phyloP scores from a whole-genome alignment of 2,888 invertebrate species.

The Diaprepes abbreviatus region DNA sequence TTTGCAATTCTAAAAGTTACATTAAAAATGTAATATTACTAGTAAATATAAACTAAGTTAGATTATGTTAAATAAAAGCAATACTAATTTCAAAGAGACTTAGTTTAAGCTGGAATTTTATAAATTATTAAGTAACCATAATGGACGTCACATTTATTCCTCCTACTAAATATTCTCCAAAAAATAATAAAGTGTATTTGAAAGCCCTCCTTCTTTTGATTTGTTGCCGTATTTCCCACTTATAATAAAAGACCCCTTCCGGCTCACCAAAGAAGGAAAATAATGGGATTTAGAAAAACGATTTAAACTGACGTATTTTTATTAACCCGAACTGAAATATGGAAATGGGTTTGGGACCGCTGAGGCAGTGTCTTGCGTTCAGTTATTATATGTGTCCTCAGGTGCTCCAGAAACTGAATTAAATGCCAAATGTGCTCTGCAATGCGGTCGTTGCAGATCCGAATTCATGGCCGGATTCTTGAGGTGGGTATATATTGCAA shows the following conservation, averaged over 20 bases:
- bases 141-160: no score
- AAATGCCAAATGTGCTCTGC: conserved; percentile 50
- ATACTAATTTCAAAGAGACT: no score
- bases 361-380: conserved; percentile 20
- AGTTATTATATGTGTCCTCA: conserved; percentile 49
- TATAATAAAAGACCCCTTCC: conserved; percentile 30
- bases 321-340: conserved; percentile 50
- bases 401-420: conserved; percentile 49
- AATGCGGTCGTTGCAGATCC: conserved; percentile 50
- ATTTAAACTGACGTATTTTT: conserved; percentile 49
- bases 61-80: no score
- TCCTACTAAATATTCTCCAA: no score
- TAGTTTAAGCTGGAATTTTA: no score
- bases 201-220: conserved; percentile 22
- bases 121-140: no score
- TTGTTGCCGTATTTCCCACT: conserved; percentile 25
- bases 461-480: conserved; percentile 47
- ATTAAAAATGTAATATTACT: no score
- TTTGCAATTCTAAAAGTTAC: no score
- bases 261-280: conserved; percentile 20
- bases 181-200: conserved; percentile 6
- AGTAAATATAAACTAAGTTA: no score
- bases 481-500: conserved; percentile 32
- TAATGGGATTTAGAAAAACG: conserved; percentile 48
- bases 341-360: conserved; percentile 33